Evolutionary conservation across 1,140 invertebrate species (phyloP).

Genomic region (Bombus confusus): DNA sequence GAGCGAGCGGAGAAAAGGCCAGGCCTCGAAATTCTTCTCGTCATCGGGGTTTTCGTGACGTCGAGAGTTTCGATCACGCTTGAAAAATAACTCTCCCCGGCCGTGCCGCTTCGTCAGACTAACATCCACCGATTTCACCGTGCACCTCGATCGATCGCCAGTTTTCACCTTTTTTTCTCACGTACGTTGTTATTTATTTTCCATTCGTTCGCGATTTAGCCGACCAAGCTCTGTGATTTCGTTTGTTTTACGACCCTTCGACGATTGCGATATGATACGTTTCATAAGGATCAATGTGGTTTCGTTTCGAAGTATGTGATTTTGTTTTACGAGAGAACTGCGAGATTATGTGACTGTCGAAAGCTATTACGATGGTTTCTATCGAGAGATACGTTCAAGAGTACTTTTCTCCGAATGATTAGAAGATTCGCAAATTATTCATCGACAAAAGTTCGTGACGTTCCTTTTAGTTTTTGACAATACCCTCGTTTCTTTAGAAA

Average conservation of each 20-base stretch:
- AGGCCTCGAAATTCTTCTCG: background rate
- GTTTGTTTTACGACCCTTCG: background rate
- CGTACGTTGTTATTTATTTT: constrained; percentile 32
- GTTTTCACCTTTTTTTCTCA: background rate
- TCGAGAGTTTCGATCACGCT: constrained; percentile 17
- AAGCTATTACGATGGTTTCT: background rate
- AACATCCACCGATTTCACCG: constrained; percentile 13
- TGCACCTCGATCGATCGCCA: constrained; percentile 28
- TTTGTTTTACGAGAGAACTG: background rate
- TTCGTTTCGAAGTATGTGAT: background rate
- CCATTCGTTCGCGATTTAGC: background rate
- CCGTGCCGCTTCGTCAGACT: background rate
- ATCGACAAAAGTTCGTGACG: background rate
- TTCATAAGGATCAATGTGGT: background rate
- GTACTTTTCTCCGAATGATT: background rate
- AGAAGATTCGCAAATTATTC: background rate
- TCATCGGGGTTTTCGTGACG: background rate
- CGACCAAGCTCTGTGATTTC: background rate
- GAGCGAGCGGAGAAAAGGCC: background rate
- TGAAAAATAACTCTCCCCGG: constrained; percentile 2
- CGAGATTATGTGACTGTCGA: too few relatives aligned
- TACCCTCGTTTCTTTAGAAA: background rate
- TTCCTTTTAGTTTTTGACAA: background rate
- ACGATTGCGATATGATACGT: background rate
- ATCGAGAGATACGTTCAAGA: background rate